These are phyloP conservation scores for Pasiphila rectangulata DNA, from an alignment of 2,888 invertebrate species.

Conservation along the genomic window DNA sequence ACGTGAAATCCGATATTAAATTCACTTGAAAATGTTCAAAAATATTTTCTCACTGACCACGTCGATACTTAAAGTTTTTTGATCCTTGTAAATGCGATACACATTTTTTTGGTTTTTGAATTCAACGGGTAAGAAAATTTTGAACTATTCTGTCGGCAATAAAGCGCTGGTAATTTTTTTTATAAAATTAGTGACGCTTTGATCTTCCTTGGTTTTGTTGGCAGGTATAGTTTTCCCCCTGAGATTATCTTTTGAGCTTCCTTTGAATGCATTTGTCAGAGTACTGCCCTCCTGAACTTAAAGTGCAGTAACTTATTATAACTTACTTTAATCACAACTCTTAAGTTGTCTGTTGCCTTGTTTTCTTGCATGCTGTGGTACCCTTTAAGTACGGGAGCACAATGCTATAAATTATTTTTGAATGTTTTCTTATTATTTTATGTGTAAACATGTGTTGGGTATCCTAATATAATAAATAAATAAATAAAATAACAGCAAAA, in stretches of 20 bases:
- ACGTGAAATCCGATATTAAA: constrained; percentile 23
- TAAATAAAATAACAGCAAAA: too few relatives aligned
- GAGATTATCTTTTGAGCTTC: neutral
- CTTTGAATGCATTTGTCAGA: neutral
- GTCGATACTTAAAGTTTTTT: neutral
- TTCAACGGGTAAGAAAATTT: neutral
- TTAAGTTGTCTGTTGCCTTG: too few relatives aligned
- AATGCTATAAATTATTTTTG: too few relatives aligned
- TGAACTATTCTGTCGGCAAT: neutral
- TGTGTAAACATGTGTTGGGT: too few relatives aligned
- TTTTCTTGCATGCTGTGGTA: too few relatives aligned
- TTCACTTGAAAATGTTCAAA: constrained; percentile 22
- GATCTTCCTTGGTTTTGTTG: neutral
- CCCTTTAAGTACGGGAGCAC: too few relatives aligned
- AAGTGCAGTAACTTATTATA: too few relatives aligned
- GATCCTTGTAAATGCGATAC: neutral
- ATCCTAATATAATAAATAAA: too few relatives aligned
- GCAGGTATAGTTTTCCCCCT: neutral
- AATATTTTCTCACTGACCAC: constrained; percentile 9
- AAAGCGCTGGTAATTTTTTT: neutral
- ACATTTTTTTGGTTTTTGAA: neutral
- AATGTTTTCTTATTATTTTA: too few relatives aligned
- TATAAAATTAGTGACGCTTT: neutral
- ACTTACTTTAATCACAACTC: too few relatives aligned
- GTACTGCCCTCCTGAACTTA: too few relatives aligned